Percentiles rank a stretch among this genome's conserved stretches.
Conservation (phyloP, 1,140 invertebrate genomes). For the Carposina sasakii region DNA sequence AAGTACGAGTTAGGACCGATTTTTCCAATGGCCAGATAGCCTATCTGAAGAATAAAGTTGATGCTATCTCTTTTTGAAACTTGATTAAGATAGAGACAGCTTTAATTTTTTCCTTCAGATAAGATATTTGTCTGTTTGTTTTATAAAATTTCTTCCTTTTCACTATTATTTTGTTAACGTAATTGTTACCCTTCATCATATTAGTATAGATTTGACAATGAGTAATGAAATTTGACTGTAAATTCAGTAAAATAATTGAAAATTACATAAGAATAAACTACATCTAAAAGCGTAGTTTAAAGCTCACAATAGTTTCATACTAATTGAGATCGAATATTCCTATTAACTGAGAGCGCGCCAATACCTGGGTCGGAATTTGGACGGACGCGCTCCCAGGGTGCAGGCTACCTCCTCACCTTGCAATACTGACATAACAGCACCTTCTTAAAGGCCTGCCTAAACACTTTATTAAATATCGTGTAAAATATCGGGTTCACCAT, state of each 20-base stretch:
- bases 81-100: no score
- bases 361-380: slow-evolving; percentile 61
- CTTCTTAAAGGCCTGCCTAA: slow-evolving; percentile 91
- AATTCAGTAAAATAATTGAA: slow-evolving; percentile 14
- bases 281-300: slow-evolving; percentile 38
- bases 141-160: no score
- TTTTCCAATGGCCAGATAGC: no score
- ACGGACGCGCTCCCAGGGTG: slow-evolving; percentile 66
- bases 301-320: slow-evolving; percentile 42
- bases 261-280: slow-evolving; percentile 15
- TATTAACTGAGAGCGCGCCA: slow-evolving; percentile 56
- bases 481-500: slow-evolving; percentile 97
- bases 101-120: no score
- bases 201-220: slow-evolving; percentile 17
- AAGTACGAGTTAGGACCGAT: no score
- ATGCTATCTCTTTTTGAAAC: no score
- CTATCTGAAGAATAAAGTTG: no score
- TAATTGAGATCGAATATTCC: slow-evolving; percentile 59
- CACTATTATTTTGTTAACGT: no score
- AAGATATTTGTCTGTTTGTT: no score
- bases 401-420: slow-evolving; percentile 73
- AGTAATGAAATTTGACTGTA: slow-evolving; percentile 12
- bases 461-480: slow-evolving; percentile 95
- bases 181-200: no score
- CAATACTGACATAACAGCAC: slow-evolving; percentile 86